Evolutionary conservation across 2,797 vertebrate species (phyloP).

Genomic region (Otolemur crassicaudatus): DNA sequence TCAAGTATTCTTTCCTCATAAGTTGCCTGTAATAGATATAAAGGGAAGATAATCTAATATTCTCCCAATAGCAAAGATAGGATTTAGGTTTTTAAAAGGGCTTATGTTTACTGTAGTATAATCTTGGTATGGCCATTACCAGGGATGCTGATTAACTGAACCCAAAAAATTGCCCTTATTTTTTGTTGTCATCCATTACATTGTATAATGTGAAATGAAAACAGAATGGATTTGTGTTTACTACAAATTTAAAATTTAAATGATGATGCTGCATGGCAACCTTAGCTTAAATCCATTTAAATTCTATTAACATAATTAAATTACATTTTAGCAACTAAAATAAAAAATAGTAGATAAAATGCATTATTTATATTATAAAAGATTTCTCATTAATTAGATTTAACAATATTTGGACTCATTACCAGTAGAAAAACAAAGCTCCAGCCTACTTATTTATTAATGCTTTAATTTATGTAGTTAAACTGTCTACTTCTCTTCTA

Average conservation of each 20-base stretch:
- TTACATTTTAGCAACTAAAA: conserved; percentile 57
- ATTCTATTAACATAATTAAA: conserved; percentile 52
- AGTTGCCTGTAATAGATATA: background rate
- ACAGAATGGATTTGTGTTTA: conserved; percentile 55
- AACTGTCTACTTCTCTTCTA: background rate
- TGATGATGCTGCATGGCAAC: conserved; percentile 33
- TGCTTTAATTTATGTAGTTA: conserved; percentile 42
- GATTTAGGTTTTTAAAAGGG: conserved; percentile 29
- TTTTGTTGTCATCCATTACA: conserved; percentile 34
- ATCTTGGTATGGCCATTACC: background rate
- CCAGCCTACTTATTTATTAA: conserved; percentile 18
- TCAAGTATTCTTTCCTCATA: background rate
- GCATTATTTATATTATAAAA: conserved; percentile 42
- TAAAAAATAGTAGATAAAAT: conserved; percentile 65
- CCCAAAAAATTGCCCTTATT: background rate
- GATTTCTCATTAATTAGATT: conserved; percentile 58
- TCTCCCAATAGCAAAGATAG: background rate
- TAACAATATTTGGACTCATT: conserved; percentile 49
- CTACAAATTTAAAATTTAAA: conserved; percentile 58
- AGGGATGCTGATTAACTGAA: conserved; percentile 22
- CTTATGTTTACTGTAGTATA: background rate
- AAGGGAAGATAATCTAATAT: background rate
- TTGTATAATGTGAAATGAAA: conserved; percentile 57
- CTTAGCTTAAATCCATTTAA: conserved; percentile 54
- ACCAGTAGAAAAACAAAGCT: conserved; percentile 16